phyloP scores from a whole-genome alignment of 37 sponge, comb jelly and placozoan species.

The Axinella damicornis region DNA sequence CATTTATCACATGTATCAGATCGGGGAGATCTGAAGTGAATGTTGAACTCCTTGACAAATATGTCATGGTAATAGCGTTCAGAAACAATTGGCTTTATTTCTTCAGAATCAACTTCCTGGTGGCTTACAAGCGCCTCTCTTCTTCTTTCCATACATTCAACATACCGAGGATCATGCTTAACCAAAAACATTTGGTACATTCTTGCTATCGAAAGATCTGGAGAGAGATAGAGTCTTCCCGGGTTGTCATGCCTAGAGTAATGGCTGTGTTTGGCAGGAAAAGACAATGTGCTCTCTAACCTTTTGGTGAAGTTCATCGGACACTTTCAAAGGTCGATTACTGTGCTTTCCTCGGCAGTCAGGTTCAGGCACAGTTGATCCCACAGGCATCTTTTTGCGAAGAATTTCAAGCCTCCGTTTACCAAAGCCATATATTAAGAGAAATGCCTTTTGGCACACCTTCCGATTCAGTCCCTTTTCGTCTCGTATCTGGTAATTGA shows the following conservation, averaged over 20 bases:
- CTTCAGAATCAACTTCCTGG: constrained; percentile 12
- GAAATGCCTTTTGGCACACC: constrained; percentile 65
- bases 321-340: constrained; percentile 3
- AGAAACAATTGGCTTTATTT: constrained; percentile 59
- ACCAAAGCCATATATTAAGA: constrained; percentile 61
- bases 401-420: constrained; percentile 29
- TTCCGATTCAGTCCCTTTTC: constrained; percentile 37
- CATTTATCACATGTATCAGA: constrained; percentile 34
- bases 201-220: constrained; percentile 60
- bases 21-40: constrained; percentile 51
- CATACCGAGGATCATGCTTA: constrained; percentile 53
- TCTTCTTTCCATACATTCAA: not conserved
- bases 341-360: constrained; percentile 56
- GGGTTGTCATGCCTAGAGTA: constrained; percentile 60
- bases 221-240: constrained; percentile 48
- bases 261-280: constrained; percentile 48
- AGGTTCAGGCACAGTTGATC: constrained; percentile 13
- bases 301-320: constrained; percentile 9
- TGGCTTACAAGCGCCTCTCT: constrained; percentile 26
- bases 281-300: constrained; percentile 50
- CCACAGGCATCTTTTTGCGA: constrained; percentile 24
- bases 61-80: constrained; percentile 45
- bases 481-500: constrained; percentile 47
- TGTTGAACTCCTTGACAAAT: constrained; percentile 57
- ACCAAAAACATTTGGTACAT: constrained; percentile 22